A percentile compares a stretch with the other conserved stretches of the same genome.
Conservation (phyloP, 2,113 vertebrate genomes). For the Zapornia atra region DNA sequence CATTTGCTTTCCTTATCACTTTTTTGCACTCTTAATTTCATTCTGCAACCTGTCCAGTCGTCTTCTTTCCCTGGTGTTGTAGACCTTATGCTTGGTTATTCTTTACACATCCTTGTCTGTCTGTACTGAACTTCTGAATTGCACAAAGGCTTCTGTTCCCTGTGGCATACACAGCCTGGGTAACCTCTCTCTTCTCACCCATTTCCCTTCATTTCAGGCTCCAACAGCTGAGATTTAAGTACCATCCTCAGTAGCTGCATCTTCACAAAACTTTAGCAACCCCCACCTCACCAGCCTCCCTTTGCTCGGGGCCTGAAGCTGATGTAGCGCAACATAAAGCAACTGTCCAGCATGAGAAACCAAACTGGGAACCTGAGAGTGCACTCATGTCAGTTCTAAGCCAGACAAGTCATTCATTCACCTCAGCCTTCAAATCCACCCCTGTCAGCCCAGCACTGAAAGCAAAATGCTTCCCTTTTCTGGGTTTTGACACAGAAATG, state of each 20-base stretch:
- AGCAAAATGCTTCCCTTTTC: background rate
- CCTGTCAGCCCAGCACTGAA: background rate
- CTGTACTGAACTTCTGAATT: background rate
- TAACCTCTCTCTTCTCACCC: background rate
- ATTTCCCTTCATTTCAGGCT: background rate
- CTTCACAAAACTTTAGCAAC: background rate
- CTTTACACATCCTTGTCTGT: background rate
- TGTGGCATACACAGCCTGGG: accelerated
- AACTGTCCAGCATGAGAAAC: background rate
- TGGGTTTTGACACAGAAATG: background rate
- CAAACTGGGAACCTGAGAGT: background rate
- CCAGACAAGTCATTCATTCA: background rate
- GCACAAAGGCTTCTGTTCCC: background rate
- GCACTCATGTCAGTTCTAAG: background rate
- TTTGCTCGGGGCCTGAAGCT: background rate
- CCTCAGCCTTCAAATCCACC: background rate
- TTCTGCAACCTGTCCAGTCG: background rate
- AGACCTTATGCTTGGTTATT: background rate
- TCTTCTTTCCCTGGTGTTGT: background rate
- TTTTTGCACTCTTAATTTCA: slow-evolving; percentile 21
- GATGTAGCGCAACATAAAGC: accelerated
- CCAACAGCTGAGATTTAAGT: background rate
- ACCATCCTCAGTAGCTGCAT: background rate
- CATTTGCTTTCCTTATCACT: slow-evolving; percentile 61
- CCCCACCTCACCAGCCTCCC: background rate